phyloP scores from a whole-genome alignment of 2,797 vertebrate species.

The Myotis vivesi region DNA sequence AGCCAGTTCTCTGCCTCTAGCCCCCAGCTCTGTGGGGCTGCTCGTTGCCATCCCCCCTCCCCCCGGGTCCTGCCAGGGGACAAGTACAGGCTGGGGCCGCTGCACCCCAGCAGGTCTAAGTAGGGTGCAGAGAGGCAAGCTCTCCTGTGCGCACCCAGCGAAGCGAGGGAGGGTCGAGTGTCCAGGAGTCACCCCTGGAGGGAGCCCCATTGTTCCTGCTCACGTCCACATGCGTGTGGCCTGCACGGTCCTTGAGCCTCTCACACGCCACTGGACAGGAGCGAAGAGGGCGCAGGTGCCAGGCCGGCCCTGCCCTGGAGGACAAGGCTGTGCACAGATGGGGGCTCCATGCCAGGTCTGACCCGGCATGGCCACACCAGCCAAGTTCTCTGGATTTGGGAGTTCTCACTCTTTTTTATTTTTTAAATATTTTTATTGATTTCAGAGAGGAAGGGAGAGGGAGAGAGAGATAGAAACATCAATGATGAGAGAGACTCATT shows the following conservation, averaged over 20 bases:
- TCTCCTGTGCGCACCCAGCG: not conserved
- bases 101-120: fast-evolving
- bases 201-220: not conserved
- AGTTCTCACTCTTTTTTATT: not conserved
- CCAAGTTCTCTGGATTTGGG: not conserved
- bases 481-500: too few relatives aligned
- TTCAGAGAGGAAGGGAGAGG: too few relatives aligned
- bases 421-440: too few relatives aligned
- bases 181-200: not conserved
- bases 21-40: not conserved
- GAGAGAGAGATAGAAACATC: too few relatives aligned
- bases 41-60: not conserved
- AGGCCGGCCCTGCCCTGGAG: not conserved
- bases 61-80: not conserved
- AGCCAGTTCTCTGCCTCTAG: not conserved
- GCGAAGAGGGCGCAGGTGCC: fast-evolving
- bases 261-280: not conserved
- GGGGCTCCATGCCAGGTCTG: not conserved
- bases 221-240: not conserved
- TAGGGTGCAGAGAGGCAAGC: not conserved
- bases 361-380: not conserved
- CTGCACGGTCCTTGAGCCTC: not conserved
- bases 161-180: not conserved
- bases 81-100: not conserved
- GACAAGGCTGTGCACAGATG: not conserved